Percentiles rank a stretch among this genome's conserved stretches.
phyloP scores from a whole-genome alignment of 2,113 vertebrate genomes.

The Protobothrops mucrosquamatus region DNA sequence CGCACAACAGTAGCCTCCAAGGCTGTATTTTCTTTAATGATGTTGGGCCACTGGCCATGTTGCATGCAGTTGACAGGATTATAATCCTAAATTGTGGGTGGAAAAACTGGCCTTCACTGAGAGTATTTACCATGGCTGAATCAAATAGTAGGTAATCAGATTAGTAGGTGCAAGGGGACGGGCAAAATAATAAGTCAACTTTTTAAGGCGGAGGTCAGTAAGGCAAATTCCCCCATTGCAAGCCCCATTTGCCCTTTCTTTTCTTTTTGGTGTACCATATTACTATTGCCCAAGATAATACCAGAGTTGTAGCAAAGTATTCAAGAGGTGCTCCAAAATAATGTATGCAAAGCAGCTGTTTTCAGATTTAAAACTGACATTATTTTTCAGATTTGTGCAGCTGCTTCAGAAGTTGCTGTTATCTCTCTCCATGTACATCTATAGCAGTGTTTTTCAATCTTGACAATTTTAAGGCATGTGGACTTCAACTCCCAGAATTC shows the following conservation, averaged over 20 bases:
- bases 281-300: not conserved
- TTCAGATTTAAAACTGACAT: not conserved
- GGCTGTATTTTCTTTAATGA: not conserved
- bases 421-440: not conserved
- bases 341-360: not conserved
- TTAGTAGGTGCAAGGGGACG: not conserved
- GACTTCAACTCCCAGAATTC: no score
- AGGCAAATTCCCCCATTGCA: not conserved
- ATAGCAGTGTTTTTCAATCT: no score
- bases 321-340: not conserved
- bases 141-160: not conserved
- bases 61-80: not conserved
- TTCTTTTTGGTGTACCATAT: not conserved
- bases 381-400: not conserved
- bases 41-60: not conserved
- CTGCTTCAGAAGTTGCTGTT: not conserved
- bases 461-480: no score
- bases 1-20: not conserved
- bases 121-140: not conserved
- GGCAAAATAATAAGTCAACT: not conserved
- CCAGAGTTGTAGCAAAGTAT: not conserved
- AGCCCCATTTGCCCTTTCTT: not conserved
- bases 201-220: not conserved
- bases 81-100: not conserved
- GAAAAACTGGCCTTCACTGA: not conserved